A percentile compares a stretch with the other conserved stretches of the same genome.
Conservation (phyloP, 2,797 vertebrate genomes). For the Epinephelus malabaricus region DNA sequence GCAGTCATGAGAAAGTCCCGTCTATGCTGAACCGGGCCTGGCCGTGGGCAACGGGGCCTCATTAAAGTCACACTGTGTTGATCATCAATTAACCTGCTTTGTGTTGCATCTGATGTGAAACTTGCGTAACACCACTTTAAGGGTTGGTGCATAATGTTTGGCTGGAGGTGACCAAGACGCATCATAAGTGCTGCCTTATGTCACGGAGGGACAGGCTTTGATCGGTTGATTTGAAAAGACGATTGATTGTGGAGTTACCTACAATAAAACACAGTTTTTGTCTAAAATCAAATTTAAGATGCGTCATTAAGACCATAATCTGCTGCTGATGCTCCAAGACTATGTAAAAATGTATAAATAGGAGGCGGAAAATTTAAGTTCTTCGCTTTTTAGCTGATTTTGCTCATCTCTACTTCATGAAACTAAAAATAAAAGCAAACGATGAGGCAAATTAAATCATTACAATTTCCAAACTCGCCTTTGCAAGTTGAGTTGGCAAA, state of each 20-base stretch:
- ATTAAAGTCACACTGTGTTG: slow-evolving; percentile 96
- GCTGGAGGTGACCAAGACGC: slow-evolving; percentile 81
- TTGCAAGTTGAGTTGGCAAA: not conserved
- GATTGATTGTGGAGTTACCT: slow-evolving; percentile 19
- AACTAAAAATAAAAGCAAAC: slow-evolving; percentile 6
- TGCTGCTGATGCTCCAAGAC: not conserved
- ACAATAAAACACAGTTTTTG: slow-evolving; percentile 1
- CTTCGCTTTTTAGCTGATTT: not conserved
- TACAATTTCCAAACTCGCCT: not conserved
- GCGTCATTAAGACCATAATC: not conserved
- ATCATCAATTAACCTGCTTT: slow-evolving; percentile 99
- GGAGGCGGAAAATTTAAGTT: not conserved
- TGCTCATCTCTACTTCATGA: not conserved
- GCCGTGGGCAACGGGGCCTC: slow-evolving; percentile 93
- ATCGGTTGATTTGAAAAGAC: slow-evolving; percentile 50
- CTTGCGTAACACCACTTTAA: slow-evolving; percentile 88
- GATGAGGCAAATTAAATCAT: not conserved
- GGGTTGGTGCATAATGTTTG: slow-evolving; percentile 89
- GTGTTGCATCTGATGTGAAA: slow-evolving; percentile 94
- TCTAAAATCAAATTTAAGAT: not conserved
- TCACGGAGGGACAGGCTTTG: slow-evolving; percentile 68
- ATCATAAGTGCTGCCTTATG: slow-evolving; percentile 79
- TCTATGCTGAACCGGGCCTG: slow-evolving; percentile 90
- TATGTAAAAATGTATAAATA: not conserved
- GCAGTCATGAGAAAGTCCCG: slow-evolving; percentile 91